phyloP scores from a whole-genome alignment of 2,888 invertebrate genomes.

The Sinhomidia bicolor region DNA sequence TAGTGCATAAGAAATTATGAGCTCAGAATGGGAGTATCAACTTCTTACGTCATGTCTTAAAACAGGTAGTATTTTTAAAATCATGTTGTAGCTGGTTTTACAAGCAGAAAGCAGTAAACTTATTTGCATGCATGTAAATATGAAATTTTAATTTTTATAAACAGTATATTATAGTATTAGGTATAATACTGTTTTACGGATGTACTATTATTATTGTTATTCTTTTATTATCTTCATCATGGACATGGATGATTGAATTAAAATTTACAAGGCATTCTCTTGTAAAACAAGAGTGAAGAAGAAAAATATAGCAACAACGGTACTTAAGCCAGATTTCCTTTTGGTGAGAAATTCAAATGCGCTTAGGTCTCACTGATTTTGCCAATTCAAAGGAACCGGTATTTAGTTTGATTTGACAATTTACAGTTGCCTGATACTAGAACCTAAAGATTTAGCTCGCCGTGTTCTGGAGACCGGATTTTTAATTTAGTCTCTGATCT shows the following conservation, averaged over 20 bases:
- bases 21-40: neutral
- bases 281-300: neutral
- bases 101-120: neutral
- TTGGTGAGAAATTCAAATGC: conserved; percentile 47
- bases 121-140: neutral
- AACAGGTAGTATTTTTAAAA: neutral
- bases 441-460: too few relatives aligned
- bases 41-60: conserved; percentile 35
- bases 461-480: too few relatives aligned
- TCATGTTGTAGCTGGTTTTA: neutral
- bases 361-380: conserved; percentile 36
- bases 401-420: too few relatives aligned
- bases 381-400: neutral
- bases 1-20: neutral
- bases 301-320: conserved; percentile 15
- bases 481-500: too few relatives aligned
- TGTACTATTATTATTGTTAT: too few relatives aligned
- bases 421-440: too few relatives aligned
- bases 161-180: neutral
- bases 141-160: neutral
- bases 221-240: conserved; percentile 9
- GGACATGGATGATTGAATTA: conserved; percentile 62
- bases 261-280: conserved; percentile 38
- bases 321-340: neutral
- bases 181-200: too few relatives aligned